phyloP scores from a whole-genome alignment of 2,113 vertebrate species.

The Haemorhous mexicanus region DNA sequence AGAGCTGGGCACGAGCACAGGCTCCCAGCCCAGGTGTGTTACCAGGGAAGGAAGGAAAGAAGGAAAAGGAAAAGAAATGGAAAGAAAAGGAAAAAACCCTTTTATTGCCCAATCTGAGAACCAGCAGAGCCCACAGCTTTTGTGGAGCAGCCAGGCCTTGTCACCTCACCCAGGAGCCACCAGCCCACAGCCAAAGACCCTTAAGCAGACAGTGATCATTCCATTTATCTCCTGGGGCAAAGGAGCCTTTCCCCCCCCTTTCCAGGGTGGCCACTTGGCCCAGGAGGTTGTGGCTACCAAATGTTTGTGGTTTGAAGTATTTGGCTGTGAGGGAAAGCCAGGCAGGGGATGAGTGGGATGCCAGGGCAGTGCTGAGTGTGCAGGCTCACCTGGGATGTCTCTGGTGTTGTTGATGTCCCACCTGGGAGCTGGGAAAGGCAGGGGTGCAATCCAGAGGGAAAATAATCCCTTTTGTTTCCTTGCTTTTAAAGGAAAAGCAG shows the following conservation, averaged over 20 bases:
- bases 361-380: background rate
- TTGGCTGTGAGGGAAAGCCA: background rate
- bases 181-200: accelerated
- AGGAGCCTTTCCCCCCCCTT: background rate
- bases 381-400: background rate
- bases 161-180: background rate
- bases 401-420: background rate
- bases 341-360: background rate
- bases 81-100: background rate
- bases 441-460: background rate
- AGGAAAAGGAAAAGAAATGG: background rate
- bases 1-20: accelerated
- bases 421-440: background rate
- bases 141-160: background rate
- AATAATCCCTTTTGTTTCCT: background rate
- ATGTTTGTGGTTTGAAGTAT: background rate
- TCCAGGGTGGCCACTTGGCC: background rate
- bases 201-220: accelerated
- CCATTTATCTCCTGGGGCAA: background rate
- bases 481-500: background rate
- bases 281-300: background rate
- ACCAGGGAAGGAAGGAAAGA: background rate
- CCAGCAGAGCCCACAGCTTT: background rate
- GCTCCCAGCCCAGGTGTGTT: background rate
- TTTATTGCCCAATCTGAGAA: background rate